Conservation (phyloP, 2,113 vertebrate species). For the Chaetops frenatus region DNA sequence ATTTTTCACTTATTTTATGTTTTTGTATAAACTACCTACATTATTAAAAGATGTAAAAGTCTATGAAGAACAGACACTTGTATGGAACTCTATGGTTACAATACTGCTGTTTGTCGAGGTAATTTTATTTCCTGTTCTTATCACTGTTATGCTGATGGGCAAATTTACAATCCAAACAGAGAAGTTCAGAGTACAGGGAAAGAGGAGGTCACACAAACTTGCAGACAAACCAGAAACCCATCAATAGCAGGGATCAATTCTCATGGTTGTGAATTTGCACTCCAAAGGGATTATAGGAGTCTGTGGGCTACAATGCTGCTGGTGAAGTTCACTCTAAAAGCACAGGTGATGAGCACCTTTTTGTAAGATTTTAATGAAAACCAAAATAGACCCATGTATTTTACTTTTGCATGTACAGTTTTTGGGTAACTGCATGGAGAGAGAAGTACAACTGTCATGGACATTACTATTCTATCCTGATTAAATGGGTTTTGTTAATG, state of each 20-base stretch:
- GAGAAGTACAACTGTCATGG: neutral
- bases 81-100: rapidly evolving
- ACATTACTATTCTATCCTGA: neutral
- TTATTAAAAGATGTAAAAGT: neutral
- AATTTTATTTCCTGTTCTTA: neutral
- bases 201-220: neutral
- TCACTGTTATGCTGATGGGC: neutral
- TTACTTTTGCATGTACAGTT: neutral
- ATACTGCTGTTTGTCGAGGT: neutral
- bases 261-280: neutral
- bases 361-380: neutral
- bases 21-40: neutral
- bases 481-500: neutral
- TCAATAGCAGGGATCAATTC: neutral
- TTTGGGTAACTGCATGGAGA: neutral
- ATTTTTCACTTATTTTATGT: neutral
- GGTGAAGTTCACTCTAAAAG: neutral
- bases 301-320: neutral
- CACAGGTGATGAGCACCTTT: neutral
- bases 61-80: neutral
- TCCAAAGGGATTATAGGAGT: neutral
- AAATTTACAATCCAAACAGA: neutral
- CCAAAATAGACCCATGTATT: neutral
- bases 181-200: neutral
- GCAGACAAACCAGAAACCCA: neutral